phyloP scores from a whole-genome alignment of 2,888 invertebrate species.

The Chymomyza procnemis region DNA sequence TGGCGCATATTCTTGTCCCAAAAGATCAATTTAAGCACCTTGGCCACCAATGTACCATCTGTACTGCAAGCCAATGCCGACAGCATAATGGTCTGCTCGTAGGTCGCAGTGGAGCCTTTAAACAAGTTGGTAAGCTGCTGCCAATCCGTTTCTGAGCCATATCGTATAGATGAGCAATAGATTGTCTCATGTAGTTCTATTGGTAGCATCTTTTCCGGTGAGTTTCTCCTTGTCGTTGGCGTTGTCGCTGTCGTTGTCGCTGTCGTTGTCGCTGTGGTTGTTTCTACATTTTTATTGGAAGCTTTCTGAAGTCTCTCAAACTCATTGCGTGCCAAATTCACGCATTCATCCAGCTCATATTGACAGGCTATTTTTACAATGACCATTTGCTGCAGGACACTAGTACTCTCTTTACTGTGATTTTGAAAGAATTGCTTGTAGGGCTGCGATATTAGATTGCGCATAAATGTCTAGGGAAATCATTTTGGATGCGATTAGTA shows the following conservation, averaged over 20 bases:
- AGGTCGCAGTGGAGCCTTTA: conserved; percentile 82
- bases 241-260: too few species aligned
- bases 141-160: conserved; percentile 85
- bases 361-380: conserved; percentile 81
- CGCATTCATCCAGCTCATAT: conserved; percentile 82
- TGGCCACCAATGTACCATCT: conserved; percentile 59
- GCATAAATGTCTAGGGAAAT: not conserved
- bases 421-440: not conserved
- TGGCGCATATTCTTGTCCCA: conserved; percentile 81
- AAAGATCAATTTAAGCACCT: conserved; percentile 84
- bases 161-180: conserved; percentile 85
- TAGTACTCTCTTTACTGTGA: not conserved
- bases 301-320: conserved; percentile 79
- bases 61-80: conserved; percentile 84
- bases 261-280: too few species aligned
- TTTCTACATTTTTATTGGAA: too few species aligned
- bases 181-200: conserved; percentile 83
- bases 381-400: conserved; percentile 15
- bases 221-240: too few species aligned
- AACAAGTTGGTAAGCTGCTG: conserved; percentile 84
- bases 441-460: not conserved
- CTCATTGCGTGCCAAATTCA: conserved; percentile 83
- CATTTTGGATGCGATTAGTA: not conserved
- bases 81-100: conserved; percentile 83
- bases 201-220: conserved; percentile 84